Evolutionary conservation across 64 coral and sea anemone species (phyloP), one percentile per base, ranked within the genome.

Genomic region (Pachyseris speciosa): DNA sequence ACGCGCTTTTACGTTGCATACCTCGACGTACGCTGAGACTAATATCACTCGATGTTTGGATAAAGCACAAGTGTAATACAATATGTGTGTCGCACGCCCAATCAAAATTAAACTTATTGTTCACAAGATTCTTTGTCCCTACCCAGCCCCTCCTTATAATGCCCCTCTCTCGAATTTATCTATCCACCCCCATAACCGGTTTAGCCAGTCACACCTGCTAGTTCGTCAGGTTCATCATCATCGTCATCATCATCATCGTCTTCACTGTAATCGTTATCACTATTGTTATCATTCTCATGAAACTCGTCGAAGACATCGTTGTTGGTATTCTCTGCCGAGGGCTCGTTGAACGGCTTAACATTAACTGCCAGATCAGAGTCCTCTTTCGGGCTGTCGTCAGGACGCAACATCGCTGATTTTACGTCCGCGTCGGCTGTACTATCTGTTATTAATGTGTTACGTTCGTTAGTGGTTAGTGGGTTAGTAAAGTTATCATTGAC

Each of bases 351-450:
- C 20, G 77, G 77, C 36, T 20, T 53, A 10, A 80, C 77, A 60
- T 80, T 57, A 9, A 80, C 48, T 1, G 52, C 77, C 34, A 40
- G 77, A 25, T 60, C 9, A 26, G 77, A 60, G 52, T 80, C 77
- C 11, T 80, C 77, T 39, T 37, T 22, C 33, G 53, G 16, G 1
- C 22, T 11, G 53, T 15, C 53, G 15, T 61, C 52, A 3, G 77
- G 77, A 60, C 77, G 77, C 28, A 80, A 80, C 22, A 80, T 51
- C 15, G 52, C 77, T 80, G 77, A 80, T 80, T 80, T 80, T 9
- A 36, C 47, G 74, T 78, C 74, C 15, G 77, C 77, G 50, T 24
- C 53, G 22, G 33, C 31, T 33, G 77, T 39, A 36, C 52, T 57
- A 34, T 59, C 77, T 80, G 53, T 61, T 37, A 7, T 80, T 63